These are phyloP conservation scores for Diglossa brunneiventris DNA, from an alignment of 2,113 vertebrate genomes.

Conservation along the genomic window DNA sequence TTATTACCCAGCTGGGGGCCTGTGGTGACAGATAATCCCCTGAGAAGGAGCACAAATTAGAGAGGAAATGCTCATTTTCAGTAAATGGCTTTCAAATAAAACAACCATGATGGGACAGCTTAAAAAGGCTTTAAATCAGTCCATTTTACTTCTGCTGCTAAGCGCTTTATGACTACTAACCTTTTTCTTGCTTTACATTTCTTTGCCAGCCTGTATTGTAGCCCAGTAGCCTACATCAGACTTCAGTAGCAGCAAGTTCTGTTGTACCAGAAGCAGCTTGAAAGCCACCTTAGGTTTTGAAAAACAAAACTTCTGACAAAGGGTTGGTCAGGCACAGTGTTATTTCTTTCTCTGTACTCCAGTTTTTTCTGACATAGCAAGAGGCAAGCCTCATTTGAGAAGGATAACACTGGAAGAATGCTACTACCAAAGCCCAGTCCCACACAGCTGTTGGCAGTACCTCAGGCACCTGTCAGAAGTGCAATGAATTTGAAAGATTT, in stretches of 20 bases:
- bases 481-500: background rate
- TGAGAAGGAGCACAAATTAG: background rate
- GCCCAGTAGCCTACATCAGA: background rate
- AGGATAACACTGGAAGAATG: background rate
- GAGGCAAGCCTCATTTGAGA: background rate
- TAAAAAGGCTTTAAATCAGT: slow-evolving; percentile 3
- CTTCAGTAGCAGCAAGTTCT: background rate
- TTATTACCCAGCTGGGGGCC: background rate
- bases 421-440: background rate
- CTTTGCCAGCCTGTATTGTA: background rate
- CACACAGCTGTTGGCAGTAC: background rate
- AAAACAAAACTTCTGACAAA: background rate
- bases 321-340: background rate
- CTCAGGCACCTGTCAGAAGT: background rate
- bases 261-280: background rate
- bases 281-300: background rate
- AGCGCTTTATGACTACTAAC: background rate
- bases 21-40: background rate
- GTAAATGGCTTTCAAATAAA: slow-evolving; percentile 7
- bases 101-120: background rate
- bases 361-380: background rate
- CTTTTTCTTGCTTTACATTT: slow-evolving; percentile 1
- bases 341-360: background rate
- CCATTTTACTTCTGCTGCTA: background rate
- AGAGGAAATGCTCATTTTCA: background rate